Evolutionary conservation across 2,113 vertebrate genomes (phyloP).

Genomic region (Helogale parvula): DNA sequence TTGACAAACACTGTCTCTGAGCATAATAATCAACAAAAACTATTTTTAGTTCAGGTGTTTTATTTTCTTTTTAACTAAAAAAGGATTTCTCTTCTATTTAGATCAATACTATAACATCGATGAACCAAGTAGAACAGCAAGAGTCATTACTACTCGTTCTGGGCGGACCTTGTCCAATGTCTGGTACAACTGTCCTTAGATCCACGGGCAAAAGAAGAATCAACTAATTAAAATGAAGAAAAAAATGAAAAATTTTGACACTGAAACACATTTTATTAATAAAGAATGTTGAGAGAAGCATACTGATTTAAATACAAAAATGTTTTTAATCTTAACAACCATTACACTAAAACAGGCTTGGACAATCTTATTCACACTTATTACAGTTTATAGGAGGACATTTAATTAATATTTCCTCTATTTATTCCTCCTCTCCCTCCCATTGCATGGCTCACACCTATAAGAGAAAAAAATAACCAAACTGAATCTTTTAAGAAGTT

Average conservation of each 20-base stretch:
- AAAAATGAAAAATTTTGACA: conserved; percentile 60
- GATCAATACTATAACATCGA: conserved; percentile 92
- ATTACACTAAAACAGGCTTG: conserved; percentile 80
- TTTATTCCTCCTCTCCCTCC: conserved; percentile 93
- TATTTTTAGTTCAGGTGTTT: not conserved
- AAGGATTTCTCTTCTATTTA: conserved; percentile 78
- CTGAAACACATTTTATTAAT: conserved; percentile 92
- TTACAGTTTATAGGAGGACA: conserved; percentile 73
- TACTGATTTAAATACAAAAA: conserved; percentile 87
- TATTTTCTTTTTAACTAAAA: conserved; percentile 44
- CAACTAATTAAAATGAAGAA: conserved; percentile 56
- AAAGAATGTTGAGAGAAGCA: conserved; percentile 86
- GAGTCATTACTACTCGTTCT: conserved; percentile 83
- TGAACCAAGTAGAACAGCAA: conserved; percentile 85
- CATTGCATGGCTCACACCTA: conserved; percentile 89
- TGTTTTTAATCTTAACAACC: conserved; percentile 79
- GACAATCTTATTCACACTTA: conserved; percentile 82
- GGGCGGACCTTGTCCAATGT: conserved; percentile 89
- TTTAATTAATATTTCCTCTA: conserved; percentile 90
- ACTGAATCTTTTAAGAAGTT: conserved; percentile 6
- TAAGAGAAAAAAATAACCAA: conserved; percentile 64
- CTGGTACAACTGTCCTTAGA: conserved; percentile 92
- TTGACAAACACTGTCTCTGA: not conserved
- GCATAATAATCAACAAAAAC: not conserved
- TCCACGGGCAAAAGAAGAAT: conserved; percentile 54